phyloP scores from a whole-genome alignment of 2,888 invertebrate species.

The Fissipunctia ypsillon region DNA sequence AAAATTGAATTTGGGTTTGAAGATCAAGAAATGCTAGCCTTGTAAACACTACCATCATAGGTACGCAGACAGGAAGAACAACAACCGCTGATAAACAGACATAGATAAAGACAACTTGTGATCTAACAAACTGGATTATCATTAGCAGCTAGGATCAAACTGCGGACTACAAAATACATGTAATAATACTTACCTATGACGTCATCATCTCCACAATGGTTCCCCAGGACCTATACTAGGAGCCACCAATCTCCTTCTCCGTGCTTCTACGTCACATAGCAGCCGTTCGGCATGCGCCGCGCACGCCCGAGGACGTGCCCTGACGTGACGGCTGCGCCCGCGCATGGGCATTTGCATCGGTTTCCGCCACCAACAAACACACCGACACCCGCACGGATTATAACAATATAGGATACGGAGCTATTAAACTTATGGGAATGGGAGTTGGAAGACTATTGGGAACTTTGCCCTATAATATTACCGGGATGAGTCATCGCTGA shows the following conservation, averaged over 20 bases:
- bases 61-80: too few species aligned
- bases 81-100: background rate
- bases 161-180: too few species aligned
- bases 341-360: conserved; percentile 66
- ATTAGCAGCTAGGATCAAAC: background rate
- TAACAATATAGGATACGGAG: conserved; percentile 63
- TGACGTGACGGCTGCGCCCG: conserved; percentile 52
- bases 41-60: background rate
- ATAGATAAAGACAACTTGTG: background rate
- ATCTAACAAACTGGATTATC: background rate
- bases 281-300: conserved; percentile 53
- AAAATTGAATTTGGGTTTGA: background rate
- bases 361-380: conserved; percentile 67
- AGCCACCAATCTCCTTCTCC: background rate
- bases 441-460: conserved; percentile 23
- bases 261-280: conserved; percentile 25
- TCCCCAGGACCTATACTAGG: background rate
- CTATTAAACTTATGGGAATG: conserved; percentile 50
- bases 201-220: background rate
- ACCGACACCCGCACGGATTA: conserved; percentile 58
- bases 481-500: conserved; percentile 2
- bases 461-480: conserved; percentile 40
- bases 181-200: background rate
- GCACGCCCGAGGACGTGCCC: conserved; percentile 57
- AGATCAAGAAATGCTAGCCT: background rate